phyloP scores from a whole-genome alignment of 2,797 vertebrate genomes.

The Hybognathus amarus region DNA sequence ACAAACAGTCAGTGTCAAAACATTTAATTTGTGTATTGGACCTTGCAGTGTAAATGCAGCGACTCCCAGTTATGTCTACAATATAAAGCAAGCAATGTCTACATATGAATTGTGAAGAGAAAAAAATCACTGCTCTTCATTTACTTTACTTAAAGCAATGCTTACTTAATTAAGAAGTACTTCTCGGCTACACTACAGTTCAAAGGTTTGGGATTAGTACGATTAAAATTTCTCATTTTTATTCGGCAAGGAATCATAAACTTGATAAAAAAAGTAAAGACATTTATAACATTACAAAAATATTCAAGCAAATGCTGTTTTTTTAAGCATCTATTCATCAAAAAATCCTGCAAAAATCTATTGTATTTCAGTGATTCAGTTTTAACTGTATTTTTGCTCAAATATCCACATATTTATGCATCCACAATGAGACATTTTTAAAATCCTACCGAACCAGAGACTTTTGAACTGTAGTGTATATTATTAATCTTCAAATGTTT shows the following conservation, averaged over 20 bases:
- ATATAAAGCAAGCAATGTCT: background rate
- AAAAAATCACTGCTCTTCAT: background rate
- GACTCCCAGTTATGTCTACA: background rate
- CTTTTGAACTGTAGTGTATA: background rate
- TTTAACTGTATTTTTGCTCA: background rate
- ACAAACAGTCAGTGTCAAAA: background rate
- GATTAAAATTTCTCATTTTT: background rate
- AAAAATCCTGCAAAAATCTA: background rate
- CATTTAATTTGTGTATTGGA: background rate
- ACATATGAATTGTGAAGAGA: background rate
- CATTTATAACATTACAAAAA: background rate
- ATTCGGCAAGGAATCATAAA: background rate
- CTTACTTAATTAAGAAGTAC: background rate
- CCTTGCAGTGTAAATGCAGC: background rate
- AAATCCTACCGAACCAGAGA: background rate
- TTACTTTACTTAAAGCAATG: background rate
- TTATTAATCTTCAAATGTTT: background rate
- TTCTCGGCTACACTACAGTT: background rate
- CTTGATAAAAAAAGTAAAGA: background rate
- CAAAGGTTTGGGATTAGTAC: background rate
- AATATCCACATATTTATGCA: background rate
- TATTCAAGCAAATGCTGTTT: background rate
- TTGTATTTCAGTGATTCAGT: too few species aligned
- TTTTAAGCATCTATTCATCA: background rate
- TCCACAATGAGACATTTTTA: background rate